Evolutionary conservation across 2,888 invertebrate genomes (phyloP).

Genomic region (Ophion ellenae): DNA sequence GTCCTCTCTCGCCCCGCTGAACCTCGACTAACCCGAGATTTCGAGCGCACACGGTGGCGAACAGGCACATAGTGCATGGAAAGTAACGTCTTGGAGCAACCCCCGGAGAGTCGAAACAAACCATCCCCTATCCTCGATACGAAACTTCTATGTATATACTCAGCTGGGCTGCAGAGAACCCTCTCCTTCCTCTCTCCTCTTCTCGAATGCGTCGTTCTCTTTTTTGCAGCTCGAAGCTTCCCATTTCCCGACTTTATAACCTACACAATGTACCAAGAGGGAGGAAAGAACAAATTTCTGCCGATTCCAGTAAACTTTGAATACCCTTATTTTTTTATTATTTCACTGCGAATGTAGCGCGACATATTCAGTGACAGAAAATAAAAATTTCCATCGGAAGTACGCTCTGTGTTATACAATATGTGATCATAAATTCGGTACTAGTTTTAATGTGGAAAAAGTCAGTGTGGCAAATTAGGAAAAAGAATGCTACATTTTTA

Average conservation of each 20-base stretch:
- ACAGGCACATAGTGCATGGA: slow-evolving; percentile 29
- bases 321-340: slow-evolving; percentile 75
- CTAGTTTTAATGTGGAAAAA: too few species aligned
- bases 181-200: background rate
- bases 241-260: slow-evolving; percentile 59
- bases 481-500: too few species aligned
- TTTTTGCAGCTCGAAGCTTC: slow-evolving; percentile 42
- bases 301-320: slow-evolving; percentile 75
- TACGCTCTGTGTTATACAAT: too few species aligned
- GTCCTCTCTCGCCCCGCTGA: slow-evolving; percentile 58
- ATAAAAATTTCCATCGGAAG: background rate
- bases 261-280: slow-evolving; percentile 11
- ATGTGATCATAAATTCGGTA: too few species aligned
- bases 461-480: too few species aligned
- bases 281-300: slow-evolving; percentile 13
- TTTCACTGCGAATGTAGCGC: slow-evolving; percentile 71
- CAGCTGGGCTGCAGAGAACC: slow-evolving; percentile 60
- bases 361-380: background rate
- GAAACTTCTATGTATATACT: slow-evolving; percentile 73
- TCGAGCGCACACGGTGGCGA: slow-evolving; percentile 30
- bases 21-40: slow-evolving; percentile 61
- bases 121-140: slow-evolving; percentile 67
- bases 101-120: slow-evolving; percentile 63
- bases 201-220: slow-evolving; percentile 13
- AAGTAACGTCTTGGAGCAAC: slow-evolving; percentile 59